phyloP scores from a whole-genome alignment of 2,888 invertebrate species.

The Rotaria socialis region DNA sequence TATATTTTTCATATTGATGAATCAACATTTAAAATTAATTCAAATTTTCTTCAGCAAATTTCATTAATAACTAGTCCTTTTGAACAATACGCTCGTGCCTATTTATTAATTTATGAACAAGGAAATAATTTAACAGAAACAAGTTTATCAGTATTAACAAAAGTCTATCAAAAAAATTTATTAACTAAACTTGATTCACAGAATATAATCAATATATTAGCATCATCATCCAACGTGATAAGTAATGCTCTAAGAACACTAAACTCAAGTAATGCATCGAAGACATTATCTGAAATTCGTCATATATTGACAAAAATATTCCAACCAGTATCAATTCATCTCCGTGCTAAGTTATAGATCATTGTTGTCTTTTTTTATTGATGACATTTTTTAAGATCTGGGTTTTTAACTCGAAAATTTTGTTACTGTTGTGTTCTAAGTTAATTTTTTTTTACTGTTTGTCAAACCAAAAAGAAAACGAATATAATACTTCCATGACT shows the following conservation, averaged over 20 bases:
- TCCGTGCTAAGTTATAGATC: not conserved
- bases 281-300: not conserved
- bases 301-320: not conserved
- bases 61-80: constrained; percentile 8
- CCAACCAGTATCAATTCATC: not conserved
- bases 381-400: not conserved
- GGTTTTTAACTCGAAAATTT: not conserved
- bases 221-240: constrained; percentile 18
- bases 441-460: not conserved
- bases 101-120: constrained; percentile 15
- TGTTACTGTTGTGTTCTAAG: not conserved
- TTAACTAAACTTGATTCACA: not conserved
- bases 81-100: constrained; percentile 8
- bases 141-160: not conserved
- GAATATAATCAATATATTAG: not conserved
- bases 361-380: not conserved
- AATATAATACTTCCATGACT: not conserved
- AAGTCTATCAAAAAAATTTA: constrained; percentile 1
- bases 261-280: not conserved
- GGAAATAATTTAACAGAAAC: not conserved
- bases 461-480: not conserved
- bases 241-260: not conserved
- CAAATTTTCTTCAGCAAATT: not conserved
- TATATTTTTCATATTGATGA: not conserved
- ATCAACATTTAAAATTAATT: not conserved